These are phyloP conservation scores for Euwallacea similis DNA, from an alignment of 1,140 invertebrate genomes.

Conservation along the genomic window DNA sequence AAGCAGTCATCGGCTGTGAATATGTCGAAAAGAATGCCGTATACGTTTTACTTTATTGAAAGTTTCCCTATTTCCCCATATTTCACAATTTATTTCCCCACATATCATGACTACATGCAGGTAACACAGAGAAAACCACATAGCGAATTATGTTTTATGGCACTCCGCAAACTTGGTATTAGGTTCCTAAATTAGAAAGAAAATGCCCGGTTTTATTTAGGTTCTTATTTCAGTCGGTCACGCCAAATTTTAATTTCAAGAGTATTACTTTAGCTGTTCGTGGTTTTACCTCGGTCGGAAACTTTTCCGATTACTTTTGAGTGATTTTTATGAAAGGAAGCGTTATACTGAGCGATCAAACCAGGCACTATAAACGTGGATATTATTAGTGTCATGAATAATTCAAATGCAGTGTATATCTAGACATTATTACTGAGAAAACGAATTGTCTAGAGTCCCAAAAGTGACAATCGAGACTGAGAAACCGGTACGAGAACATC, in stretches of 20 bases:
- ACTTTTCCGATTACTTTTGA: conserved; percentile 28
- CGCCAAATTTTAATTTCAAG: conserved; percentile 33
- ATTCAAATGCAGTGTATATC: not conserved
- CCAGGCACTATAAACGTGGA: not conserved
- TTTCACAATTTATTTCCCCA: conserved; percentile 23
- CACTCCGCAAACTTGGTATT: conserved; percentile 23
- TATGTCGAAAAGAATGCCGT: conserved; percentile 2
- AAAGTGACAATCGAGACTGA: conserved; percentile 9
- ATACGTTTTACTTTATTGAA: conserved; percentile 30
- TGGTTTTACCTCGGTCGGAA: conserved; percentile 5
- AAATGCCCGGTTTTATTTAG: conserved; percentile 28
- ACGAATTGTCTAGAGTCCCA: conserved; percentile 15
- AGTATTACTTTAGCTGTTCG: conserved; percentile 25
- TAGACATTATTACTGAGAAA: conserved; percentile 10
- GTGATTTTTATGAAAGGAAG: conserved; percentile 12
- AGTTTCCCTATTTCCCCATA: conserved; percentile 22
- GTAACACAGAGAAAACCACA: conserved; percentile 29
- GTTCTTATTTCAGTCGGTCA: conserved; percentile 30
- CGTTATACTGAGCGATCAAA: not conserved
- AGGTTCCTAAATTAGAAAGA: conserved; percentile 32
- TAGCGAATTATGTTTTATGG: conserved; percentile 31
- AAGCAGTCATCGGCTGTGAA: not conserved
- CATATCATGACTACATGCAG: conserved; percentile 29
- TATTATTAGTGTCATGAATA: conserved; percentile 12
- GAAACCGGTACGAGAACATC: conserved; percentile 15